phyloP scores from a whole-genome alignment of 2,888 invertebrate species.

The Hypomecis punctinalis region DNA sequence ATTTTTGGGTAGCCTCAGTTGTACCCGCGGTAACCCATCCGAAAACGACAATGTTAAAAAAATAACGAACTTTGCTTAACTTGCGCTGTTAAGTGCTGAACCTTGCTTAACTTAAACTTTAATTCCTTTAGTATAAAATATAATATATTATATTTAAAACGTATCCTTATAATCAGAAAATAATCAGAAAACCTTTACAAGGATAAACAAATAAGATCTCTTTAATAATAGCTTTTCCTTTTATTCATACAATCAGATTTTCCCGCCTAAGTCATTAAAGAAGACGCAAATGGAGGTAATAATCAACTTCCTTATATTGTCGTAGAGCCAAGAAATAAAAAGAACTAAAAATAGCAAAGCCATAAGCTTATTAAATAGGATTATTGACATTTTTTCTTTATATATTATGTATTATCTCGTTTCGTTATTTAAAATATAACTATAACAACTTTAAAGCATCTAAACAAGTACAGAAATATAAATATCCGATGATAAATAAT shows the following conservation, averaged over 20 bases:
- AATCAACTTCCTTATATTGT: conserved; percentile 19
- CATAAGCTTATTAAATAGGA: neutral
- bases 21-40: no score
- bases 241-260: conserved; percentile 18
- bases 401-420: neutral
- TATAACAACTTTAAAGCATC: no score
- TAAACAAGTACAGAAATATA: no score
- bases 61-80: no score
- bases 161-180: no score
- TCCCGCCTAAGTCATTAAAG: conserved; percentile 6
- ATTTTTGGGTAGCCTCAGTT: no score
- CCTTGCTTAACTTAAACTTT: no score
- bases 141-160: no score
- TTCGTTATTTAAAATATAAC: neutral
- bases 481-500: no score
- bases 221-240: conserved; percentile 24
- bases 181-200: neutral
- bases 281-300: conserved; percentile 10
- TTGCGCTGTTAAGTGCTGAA: no score
- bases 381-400: neutral
- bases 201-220: neutral
- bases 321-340: conserved; percentile 7
- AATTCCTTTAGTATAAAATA: no score
- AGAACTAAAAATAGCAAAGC: conserved; percentile 8
- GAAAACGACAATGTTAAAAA: no score